Evolutionary conservation across 2,888 invertebrate genomes (phyloP).

Genomic region (Athalia rosae): DNA sequence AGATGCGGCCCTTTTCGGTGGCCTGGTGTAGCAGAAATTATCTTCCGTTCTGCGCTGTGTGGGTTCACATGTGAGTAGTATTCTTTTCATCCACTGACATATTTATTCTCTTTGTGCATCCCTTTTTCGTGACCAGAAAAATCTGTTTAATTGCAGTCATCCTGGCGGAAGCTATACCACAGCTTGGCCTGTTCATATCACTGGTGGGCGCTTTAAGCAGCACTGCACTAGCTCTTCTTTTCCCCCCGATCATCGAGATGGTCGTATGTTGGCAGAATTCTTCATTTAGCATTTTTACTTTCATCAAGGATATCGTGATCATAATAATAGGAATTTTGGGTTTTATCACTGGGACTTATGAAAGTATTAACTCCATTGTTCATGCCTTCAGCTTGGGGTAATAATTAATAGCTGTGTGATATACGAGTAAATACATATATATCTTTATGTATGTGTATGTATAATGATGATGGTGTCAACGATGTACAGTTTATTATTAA

Average conservation of each 20-base stretch:
- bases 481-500: no score
- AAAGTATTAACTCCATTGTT: conserved; percentile 81
- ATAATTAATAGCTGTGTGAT: neutral
- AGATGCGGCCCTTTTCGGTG: conserved; percentile 77
- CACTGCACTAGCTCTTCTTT: conserved; percentile 89
- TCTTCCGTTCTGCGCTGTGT: conserved; percentile 84
- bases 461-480: no score
- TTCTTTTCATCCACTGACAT: neutral
- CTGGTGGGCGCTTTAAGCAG: conserved; percentile 94
- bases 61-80: conserved; percentile 87
- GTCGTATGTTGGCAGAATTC: conserved; percentile 80
- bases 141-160: conserved; percentile 78
- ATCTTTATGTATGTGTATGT: neutral
- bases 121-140: conserved; percentile 49
- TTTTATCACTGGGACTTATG: conserved; percentile 85
- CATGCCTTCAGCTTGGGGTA: conserved; percentile 71
- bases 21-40: conserved; percentile 80
- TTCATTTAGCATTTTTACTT: conserved; percentile 72
- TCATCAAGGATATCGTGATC: conserved; percentile 79
- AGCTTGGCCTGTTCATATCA: conserved; percentile 91
- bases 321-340: conserved; percentile 82
- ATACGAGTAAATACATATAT: neutral
- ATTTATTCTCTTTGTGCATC: neutral
- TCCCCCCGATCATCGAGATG: conserved; percentile 91
- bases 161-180: conserved; percentile 90